phyloP scores from a whole-genome alignment of 2,888 invertebrate species.

The Dione juno region DNA sequence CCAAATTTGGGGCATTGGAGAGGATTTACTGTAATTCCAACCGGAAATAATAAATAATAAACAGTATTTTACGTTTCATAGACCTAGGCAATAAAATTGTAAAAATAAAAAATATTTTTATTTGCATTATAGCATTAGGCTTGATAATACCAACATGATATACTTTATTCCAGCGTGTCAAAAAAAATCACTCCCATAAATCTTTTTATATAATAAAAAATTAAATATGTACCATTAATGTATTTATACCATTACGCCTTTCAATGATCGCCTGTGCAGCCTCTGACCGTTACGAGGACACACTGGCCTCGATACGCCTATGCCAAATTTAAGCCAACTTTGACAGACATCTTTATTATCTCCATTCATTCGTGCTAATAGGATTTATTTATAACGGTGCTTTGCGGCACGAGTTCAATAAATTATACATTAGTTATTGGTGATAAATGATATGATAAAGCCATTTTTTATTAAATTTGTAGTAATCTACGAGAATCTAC shows the following conservation, averaged over 20 bases:
- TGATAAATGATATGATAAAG: not conserved
- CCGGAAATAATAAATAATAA: too few species aligned
- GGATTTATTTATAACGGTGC: conserved; percentile 43
- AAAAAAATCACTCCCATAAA: too few species aligned
- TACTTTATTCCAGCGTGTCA: too few species aligned
- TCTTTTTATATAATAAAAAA: not conserved
- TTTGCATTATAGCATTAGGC: too few species aligned
- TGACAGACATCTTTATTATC: conserved; percentile 43
- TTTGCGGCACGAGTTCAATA: conserved; percentile 25
- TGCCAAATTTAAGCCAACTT: conserved; percentile 51
- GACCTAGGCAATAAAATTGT: too few species aligned
- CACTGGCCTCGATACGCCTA: conserved; percentile 72
- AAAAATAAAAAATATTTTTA: too few species aligned
- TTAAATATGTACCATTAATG: not conserved
- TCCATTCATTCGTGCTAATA: conserved; percentile 42
- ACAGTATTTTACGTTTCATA: too few species aligned
- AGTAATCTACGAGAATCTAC: not conserved
- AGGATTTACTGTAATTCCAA: too few species aligned
- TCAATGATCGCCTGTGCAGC: conserved; percentile 49
- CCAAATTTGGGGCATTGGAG: too few species aligned
- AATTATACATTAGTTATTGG: not conserved
- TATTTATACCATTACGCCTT: conserved; percentile 12
- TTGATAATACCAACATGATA: too few species aligned
- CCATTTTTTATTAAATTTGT: not conserved
- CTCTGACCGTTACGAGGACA: conserved; percentile 73